Base-by-base conservation (phyloP, 1,140 invertebrate species). In the Papilio helenus region DNA sequence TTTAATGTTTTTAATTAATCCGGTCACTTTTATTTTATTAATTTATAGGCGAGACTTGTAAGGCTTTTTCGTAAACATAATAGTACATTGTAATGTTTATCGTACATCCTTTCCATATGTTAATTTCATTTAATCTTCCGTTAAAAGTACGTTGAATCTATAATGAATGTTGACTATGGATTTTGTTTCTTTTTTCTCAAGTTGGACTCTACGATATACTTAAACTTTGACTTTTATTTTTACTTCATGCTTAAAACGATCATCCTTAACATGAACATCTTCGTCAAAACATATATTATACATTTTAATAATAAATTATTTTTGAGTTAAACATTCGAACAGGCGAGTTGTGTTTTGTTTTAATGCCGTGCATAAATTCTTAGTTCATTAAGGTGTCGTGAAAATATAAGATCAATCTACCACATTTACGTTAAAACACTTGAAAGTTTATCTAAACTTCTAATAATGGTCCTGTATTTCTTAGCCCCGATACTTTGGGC, bases 31-130 rank as follows among this genome's bases (percentile, higher is more conserved):
- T 26, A 65, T 84, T 81, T 82, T 46, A 79, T 76, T 76, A 76
- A 80, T 80, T 81, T 80, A 83, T 80, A 72, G 42, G 76, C 72
- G 51, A 80, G 46, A 81, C 76, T 82, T 82, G 80, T 82, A 80
- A 81, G 79, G 77, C 18, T 83, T 83, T 61, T 20, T 12, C 23
- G 3, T 26, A 16, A 7, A 16, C 42, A 26, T 26, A 74, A 74
- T 23, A 46, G 42, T 49, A 49, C 23, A 49, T 44, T 46, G 34
- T 73, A 46, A 26, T 23, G 20, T 49, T 73, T 73, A 49, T 73
- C 0, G 71, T 72, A n/a, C 68, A 42, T 72, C 71, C n/a, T 72
- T 20, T 46, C n/a, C 7, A 39, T 44, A 72, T 72, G 18, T 72
- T 44, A 46, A 72, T 72, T 34, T 34, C 34, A 34, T 3, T 34